phyloP scores from a whole-genome alignment of 2,797 vertebrate genomes.

The Phoebastria nigripes region DNA sequence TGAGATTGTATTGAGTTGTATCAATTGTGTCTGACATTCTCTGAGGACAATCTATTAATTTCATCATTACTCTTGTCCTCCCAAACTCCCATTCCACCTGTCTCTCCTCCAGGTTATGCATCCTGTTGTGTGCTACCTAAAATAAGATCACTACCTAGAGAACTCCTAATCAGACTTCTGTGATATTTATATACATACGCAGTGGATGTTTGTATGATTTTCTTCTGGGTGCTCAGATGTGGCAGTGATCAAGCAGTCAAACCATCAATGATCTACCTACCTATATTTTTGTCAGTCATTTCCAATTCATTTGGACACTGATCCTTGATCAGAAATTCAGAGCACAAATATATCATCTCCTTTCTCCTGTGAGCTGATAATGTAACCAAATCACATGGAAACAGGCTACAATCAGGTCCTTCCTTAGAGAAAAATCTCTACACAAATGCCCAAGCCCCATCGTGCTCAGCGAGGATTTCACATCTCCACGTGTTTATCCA shows the following conservation, averaged over 20 bases:
- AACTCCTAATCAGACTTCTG: neutral
- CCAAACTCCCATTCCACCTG: neutral
- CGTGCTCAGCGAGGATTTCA: neutral
- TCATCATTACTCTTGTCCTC: neutral
- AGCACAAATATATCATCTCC: neutral
- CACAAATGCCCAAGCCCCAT: neutral
- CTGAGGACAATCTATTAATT: neutral
- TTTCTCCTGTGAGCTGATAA: neutral
- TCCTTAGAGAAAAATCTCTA: neutral
- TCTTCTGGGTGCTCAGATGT: neutral
- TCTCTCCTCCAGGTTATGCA: neutral
- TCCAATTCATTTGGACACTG: neutral
- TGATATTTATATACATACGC: neutral
- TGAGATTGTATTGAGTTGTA: neutral
- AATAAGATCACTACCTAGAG: neutral
- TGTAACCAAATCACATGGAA: neutral
- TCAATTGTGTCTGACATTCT: neutral
- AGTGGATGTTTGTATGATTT: neutral
- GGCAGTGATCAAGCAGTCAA: neutral
- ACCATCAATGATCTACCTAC: neutral
- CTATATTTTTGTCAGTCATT: neutral
- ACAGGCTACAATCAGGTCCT: neutral
- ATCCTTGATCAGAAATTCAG: neutral
- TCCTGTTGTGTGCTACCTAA: neutral
- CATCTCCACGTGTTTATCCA: neutral